phyloP scores from a whole-genome alignment of 1,140 invertebrate species.

The Neodiprion fabricii region DNA sequence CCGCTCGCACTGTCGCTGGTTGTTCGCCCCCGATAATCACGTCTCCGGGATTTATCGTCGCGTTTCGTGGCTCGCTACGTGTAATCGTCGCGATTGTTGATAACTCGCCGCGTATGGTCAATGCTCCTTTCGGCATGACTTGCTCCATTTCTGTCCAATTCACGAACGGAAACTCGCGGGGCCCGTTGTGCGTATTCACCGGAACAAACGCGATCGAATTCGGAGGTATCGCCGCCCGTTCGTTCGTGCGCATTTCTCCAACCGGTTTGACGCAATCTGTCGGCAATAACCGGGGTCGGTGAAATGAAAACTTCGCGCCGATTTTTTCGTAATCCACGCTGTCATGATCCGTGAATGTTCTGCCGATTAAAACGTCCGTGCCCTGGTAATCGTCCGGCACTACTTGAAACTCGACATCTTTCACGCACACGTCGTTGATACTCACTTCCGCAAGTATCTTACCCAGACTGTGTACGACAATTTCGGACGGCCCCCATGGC shows the following conservation, averaged over 20 bases:
- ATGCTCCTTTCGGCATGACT: slow-evolving; percentile 19
- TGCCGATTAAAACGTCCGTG: background rate
- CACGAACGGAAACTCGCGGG: too few relatives aligned
- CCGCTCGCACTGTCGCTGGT: background rate
- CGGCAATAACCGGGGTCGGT: too few relatives aligned
- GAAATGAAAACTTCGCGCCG: background rate
- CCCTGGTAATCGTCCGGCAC: slow-evolving; percentile 9
- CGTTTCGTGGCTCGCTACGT: slow-evolving; percentile 24
- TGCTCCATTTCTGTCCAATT: background rate
- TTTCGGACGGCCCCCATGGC: slow-evolving; percentile 1
- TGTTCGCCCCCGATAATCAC: too few relatives aligned
- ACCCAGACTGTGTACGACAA: background rate
- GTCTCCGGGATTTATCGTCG: background rate
- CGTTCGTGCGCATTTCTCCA: too few relatives aligned
- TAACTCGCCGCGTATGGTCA: slow-evolving; percentile 22
- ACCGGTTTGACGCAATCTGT: too few relatives aligned
- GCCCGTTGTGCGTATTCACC: too few relatives aligned
- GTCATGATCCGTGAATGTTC: slow-evolving; percentile 6
- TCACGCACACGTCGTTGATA: background rate
- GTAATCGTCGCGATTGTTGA: background rate
- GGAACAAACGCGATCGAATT: too few relatives aligned
- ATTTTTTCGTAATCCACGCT: slow-evolving; percentile 12
- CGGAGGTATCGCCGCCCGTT: too few relatives aligned
- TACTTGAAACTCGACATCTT: slow-evolving; percentile 5
- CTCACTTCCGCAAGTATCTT: background rate